phyloP scores from a whole-genome alignment of 2,888 invertebrate genomes.

The Podabrus alpinus region DNA sequence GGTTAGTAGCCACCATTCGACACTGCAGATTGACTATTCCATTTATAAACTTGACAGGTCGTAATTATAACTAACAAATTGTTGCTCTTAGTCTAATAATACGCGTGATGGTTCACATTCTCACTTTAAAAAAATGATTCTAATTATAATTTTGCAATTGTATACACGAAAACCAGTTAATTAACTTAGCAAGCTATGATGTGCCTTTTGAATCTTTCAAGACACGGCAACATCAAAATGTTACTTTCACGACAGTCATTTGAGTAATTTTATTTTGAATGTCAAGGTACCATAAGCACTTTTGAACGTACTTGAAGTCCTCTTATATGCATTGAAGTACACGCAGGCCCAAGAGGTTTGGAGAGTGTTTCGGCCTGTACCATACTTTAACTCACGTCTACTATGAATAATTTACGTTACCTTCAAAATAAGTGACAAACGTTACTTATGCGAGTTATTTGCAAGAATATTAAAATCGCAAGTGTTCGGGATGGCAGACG shows the following conservation, averaged over 20 bases:
- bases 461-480: not conserved
- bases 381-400: not conserved
- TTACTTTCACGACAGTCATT: not conserved
- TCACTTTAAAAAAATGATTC: not conserved
- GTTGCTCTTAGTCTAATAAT: not conserved
- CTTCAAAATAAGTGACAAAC: not conserved
- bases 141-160: not conserved
- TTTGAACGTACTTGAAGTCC: not conserved
- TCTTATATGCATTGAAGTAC: not conserved
- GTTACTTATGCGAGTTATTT: not conserved
- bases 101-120: not conserved
- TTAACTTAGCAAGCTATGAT: not conserved
- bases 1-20: not conserved
- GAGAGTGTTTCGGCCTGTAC: not conserved
- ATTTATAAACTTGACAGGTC: not conserved
- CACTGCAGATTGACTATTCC: not conserved
- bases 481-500: constrained; percentile 33
- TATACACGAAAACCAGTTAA: not conserved
- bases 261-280: not conserved
- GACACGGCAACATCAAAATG: not conserved
- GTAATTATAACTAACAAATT: not conserved
- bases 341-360: not conserved
- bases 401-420: not conserved
- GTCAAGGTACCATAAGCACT: not conserved
- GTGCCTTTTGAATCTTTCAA: not conserved